Evolutionary conservation across 2,888 invertebrate species (phyloP).

Genomic region (Pharmacophagus antenor): DNA sequence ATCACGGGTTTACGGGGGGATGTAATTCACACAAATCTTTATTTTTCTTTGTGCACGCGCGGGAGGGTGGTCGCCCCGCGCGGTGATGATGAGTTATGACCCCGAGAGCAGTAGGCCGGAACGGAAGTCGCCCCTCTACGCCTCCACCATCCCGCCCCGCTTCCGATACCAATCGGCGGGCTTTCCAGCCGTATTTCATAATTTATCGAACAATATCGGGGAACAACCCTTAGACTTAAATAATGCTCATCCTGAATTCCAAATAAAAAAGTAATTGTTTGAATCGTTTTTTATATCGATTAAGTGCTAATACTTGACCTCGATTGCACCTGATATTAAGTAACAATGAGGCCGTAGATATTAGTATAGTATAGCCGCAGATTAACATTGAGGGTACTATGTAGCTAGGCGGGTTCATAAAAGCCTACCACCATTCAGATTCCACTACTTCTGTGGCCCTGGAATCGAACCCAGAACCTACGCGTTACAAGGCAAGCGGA

Average conservation of each 20-base stretch:
- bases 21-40: slow-evolving; percentile 76
- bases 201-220: slow-evolving; percentile 56
- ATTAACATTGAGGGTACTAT: too few species aligned
- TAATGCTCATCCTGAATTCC: neutral
- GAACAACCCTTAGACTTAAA: neutral
- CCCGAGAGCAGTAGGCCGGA: slow-evolving; percentile 43
- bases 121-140: slow-evolving; percentile 71
- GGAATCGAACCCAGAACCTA: too few species aligned
- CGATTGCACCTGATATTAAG: too few species aligned
- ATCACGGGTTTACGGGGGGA: slow-evolving; percentile 54
- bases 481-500: too few species aligned
- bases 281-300: too few species aligned
- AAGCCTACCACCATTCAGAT: too few species aligned
- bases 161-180: slow-evolving; percentile 75
- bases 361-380: too few species aligned
- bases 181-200: slow-evolving; percentile 63
- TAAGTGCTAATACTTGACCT: too few species aligned
- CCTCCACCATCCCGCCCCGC: slow-evolving; percentile 60
- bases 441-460: too few species aligned
- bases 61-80: slow-evolving; percentile 63
- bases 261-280: neutral
- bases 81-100: slow-evolving; percentile 77
- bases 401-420: too few species aligned
- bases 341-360: too few species aligned
- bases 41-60: slow-evolving; percentile 65